Conservation (phyloP, 2,113 vertebrate genomes). For the Alces alces region DNA sequence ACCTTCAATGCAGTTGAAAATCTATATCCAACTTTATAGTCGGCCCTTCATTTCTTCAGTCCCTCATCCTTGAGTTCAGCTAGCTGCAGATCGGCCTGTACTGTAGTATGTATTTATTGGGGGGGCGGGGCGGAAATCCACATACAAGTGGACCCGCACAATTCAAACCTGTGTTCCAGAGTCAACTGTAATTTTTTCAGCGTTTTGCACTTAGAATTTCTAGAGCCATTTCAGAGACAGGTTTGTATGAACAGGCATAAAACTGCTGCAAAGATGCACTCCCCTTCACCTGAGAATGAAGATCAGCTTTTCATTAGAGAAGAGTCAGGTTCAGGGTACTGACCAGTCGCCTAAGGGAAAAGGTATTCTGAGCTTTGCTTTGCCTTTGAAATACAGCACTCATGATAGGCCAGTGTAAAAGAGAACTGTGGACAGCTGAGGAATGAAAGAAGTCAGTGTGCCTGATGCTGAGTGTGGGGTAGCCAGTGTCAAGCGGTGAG, state of each 20-base stretch:
- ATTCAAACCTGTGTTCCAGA: not conserved
- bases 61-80: not conserved
- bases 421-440: not conserved
- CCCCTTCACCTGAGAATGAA: not conserved
- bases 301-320: not conserved
- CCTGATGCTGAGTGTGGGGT: not conserved
- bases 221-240: not conserved
- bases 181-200: not conserved
- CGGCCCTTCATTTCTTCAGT: not conserved
- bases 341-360: slow-evolving; percentile 39
- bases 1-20: not conserved
- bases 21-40: not conserved
- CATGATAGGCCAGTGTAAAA: not conserved
- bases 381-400: not conserved
- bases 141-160: not conserved
- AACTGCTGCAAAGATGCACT: not conserved
- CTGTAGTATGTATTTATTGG: not conserved
- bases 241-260: not conserved
- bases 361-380: not conserved
- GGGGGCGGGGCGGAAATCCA: not conserved
- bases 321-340: not conserved
- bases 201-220: not conserved
- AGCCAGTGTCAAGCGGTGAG: not conserved
- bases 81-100: too few relatives aligned
- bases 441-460: not conserved